Evolutionary conservation across 92 coral and sea anemone genomes (phyloP).

Genomic region (Zoanthus solanderi): DNA sequence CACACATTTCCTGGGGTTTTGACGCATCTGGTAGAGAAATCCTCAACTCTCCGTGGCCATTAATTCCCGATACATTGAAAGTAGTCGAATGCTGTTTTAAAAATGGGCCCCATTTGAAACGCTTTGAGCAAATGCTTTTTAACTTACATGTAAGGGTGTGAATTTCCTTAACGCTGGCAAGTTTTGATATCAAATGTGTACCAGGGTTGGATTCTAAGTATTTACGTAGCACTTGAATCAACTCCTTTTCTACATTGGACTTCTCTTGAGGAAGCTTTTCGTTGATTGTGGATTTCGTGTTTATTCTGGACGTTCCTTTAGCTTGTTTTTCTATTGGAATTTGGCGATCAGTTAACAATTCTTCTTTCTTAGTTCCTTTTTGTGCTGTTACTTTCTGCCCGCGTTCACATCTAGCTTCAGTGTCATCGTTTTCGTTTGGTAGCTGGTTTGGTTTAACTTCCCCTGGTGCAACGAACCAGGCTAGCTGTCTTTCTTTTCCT

Average conservation of each 20-base stretch:
- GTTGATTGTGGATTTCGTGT: neutral
- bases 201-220: neutral
- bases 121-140: neutral
- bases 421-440: neutral
- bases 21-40: neutral
- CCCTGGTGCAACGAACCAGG: neutral
- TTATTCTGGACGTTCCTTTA: neutral
- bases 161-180: neutral
- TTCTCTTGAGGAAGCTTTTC: neutral
- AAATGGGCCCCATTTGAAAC: conserved; percentile 21
- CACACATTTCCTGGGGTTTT: neutral
- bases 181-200: neutral
- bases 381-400: neutral
- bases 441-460: neutral
- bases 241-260: neutral
- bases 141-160: neutral
- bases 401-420: neutral
- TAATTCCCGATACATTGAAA: neutral
- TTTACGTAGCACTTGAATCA: neutral
- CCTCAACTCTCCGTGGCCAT: neutral
- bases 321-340: neutral
- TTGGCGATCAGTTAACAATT: neutral
- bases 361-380: neutral
- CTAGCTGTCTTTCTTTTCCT: neutral
- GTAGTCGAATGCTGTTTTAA: neutral